phyloP scores from a whole-genome alignment of 1,140 invertebrate species.

The Elysia chlorotica region DNA sequence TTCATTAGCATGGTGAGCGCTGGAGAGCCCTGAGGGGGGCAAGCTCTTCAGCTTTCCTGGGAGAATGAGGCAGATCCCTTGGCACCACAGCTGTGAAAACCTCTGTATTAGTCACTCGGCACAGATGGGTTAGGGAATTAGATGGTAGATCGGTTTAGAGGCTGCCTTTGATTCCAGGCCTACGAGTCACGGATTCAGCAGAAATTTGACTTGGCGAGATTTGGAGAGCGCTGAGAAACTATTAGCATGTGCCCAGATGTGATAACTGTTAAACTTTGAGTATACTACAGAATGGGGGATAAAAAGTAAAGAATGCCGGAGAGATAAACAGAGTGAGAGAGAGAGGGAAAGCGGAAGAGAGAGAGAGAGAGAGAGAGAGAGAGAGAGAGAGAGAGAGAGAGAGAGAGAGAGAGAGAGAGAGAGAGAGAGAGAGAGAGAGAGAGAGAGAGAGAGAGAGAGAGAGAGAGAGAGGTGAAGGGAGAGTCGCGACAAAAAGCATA shows the following conservation, averaged over 20 bases:
- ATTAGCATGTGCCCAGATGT: too few relatives aligned
- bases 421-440: neutral
- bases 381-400: neutral
- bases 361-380: neutral
- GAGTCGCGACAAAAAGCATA: too few relatives aligned
- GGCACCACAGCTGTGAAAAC: neutral
- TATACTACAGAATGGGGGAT: too few relatives aligned
- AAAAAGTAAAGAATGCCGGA: too few relatives aligned
- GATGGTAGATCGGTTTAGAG: too few relatives aligned
- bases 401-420: neutral
- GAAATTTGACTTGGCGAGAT: too few relatives aligned
- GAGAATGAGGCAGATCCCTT: neutral
- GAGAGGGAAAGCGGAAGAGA: neutral
- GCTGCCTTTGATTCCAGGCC: too few relatives aligned
- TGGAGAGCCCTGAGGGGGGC: neutral
- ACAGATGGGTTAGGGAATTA: too few relatives aligned
- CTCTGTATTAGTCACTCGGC: neutral
- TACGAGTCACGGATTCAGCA: too few relatives aligned
- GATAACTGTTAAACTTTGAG: too few relatives aligned
- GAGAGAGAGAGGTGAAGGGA: neutral
- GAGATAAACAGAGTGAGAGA: neutral
- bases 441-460: neutral
- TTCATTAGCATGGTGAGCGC: too few relatives aligned
- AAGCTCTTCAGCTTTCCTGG: neutral
- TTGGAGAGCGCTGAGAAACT: too few relatives aligned